Conservation (phyloP, 2,888 invertebrate species). For the Patella caerulea region DNA sequence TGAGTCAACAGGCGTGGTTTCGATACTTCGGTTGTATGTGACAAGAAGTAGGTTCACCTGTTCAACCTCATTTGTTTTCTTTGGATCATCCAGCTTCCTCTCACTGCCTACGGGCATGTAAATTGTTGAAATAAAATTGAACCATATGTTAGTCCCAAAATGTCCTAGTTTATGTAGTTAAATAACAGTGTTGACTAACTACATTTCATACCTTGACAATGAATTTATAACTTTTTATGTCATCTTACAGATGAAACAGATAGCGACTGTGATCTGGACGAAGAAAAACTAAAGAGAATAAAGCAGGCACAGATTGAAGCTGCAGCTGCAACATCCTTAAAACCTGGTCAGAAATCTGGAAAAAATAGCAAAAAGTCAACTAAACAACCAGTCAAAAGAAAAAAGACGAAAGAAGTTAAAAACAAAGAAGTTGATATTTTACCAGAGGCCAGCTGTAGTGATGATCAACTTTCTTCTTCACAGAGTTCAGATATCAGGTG, state of each 20-base stretch:
- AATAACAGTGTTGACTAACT: too few relatives aligned
- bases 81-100: too few relatives aligned
- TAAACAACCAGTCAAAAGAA: background rate
- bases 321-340: background rate
- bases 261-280: conserved; percentile 50
- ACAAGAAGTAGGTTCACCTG: too few relatives aligned
- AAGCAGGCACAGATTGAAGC: background rate
- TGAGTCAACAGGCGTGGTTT: too few relatives aligned
- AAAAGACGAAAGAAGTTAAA: background rate
- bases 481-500: conserved; percentile 45
- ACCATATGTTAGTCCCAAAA: too few relatives aligned
- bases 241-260: conserved; percentile 56
- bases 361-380: background rate
- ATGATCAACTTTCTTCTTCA: conserved; percentile 35
- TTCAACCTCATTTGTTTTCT: too few relatives aligned
- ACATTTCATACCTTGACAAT: too few relatives aligned
- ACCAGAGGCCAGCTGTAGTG: conserved; percentile 17
- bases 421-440: background rate
- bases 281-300: conserved; percentile 17
- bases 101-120: too few relatives aligned
- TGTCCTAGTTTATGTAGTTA: too few relatives aligned
- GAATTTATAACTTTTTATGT: too few relatives aligned
- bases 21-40: too few relatives aligned
- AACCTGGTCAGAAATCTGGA: background rate
- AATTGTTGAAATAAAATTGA: too few relatives aligned